A percentile compares a stretch with the other conserved stretches of the same genome.
Evolutionary conservation across 2,888 invertebrate genomes (phyloP).

Genomic region (Aporophyla lueneburgensis): DNA sequence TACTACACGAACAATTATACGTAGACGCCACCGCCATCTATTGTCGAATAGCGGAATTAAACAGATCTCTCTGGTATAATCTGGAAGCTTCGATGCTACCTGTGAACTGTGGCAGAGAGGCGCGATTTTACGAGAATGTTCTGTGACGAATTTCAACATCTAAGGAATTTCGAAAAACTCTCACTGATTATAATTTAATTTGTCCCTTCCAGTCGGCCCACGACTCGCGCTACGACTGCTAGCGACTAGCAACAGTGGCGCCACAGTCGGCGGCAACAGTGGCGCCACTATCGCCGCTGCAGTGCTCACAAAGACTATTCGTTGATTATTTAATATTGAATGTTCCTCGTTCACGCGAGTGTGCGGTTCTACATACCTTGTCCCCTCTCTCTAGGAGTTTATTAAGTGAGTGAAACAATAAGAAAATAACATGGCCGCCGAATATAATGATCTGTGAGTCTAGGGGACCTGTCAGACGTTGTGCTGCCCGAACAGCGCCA

Average conservation of each 20-base stretch:
- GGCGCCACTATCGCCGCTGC: neutral
- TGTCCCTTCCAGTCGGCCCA: conserved; percentile 22
- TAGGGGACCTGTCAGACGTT: no score
- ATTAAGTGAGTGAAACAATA: neutral
- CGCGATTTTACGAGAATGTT: no score
- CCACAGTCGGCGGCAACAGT: conserved; percentile 8
- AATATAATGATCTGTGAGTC: no score
- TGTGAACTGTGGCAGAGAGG: no score
- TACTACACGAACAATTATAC: no score
- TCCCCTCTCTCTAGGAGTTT: conserved; percentile 12
- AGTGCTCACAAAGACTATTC: conserved; percentile 24
- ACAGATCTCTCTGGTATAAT: no score
- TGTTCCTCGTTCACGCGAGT: conserved; percentile 7
- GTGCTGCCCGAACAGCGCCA: neutral
- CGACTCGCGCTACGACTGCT: conserved; percentile 44
- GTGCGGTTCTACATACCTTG: neutral
- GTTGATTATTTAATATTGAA: conserved; percentile 24
- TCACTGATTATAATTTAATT: no score
- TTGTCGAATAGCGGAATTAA: no score
- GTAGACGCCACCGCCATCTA: no score
- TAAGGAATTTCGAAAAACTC: no score
- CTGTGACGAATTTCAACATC: no score
- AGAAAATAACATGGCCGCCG: neutral
- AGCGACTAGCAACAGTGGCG: conserved; percentile 27
- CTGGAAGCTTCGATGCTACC: no score